Base-by-base conservation (phyloP, 1,140 invertebrate species). In the Phortica variegata region DNA sequence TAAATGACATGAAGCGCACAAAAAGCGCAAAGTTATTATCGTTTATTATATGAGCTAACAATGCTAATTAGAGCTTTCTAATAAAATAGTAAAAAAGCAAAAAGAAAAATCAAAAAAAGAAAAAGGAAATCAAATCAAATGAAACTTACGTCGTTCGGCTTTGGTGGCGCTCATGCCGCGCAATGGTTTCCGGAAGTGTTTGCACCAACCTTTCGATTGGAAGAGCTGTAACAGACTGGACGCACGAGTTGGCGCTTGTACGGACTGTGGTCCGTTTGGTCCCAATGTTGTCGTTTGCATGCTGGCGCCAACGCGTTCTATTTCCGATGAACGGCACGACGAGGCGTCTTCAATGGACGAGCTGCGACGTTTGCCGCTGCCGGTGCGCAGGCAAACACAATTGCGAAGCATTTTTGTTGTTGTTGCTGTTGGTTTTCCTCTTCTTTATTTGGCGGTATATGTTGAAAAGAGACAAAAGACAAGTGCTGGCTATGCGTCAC, bases 81-180 rank as follows among this genome's bases (percentile, higher is more conserved):
- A n/a, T n/a, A n/a, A n/a, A n/a, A n/a, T n/a, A n/a, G n/a, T 26
- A 19, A 34, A 15, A 43, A 32, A 20, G 19, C 40, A 36, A 46
- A 37, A 5, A 10, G 10, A 26, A 26, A 26, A 26, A 26, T 5
- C 23, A 5, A 6, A 26, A 10, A 54, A 45, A 34, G 8, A 10
- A 34, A 33, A n/a, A 18, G 8, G 3, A 36, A 19, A 32, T 13
- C 15, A 23, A 18, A 7, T 20, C 12, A 15, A 8, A 0, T 21
- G 12, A 13, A 52, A 85, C 85, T 84, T 74, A 86, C 85, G 84
- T 79, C 83, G 79, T 74, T 85, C 84, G 41, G 83, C 82, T 69
- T 84, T 84, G 8, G 84, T 84, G 81, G 85, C 85, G 76, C 83
- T 84, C 62, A 83, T 80, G 53, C 82, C 81, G 54, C 82, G 80